Evolutionary conservation across 35 echinoderm and acorn worm species (phyloP).

Genomic region (Heliocidaris erythrogramma): DNA sequence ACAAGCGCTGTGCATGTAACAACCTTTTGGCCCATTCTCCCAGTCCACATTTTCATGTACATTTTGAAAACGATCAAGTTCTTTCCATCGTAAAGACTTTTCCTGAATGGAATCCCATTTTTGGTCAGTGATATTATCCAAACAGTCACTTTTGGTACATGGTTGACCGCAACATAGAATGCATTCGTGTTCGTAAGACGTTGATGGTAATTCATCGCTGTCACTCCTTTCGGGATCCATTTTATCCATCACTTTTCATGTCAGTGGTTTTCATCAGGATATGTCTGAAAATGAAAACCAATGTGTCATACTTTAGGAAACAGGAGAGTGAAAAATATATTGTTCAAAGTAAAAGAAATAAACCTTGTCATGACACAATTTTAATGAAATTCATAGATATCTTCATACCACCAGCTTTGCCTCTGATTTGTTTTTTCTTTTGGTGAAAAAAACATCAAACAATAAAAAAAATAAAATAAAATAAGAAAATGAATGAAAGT

Average conservation of each 20-base stretch:
- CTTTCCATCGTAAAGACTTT: slow-evolving; percentile 47
- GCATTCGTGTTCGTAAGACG: slow-evolving; percentile 30
- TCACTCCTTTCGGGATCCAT: slow-evolving; percentile 20
- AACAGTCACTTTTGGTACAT: slow-evolving; percentile 23
- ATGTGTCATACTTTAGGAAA: slow-evolving; percentile 1
- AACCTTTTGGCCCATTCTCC: slow-evolving; percentile 22
- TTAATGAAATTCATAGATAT: slow-evolving; percentile 29
- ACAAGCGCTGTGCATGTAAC: neutral
- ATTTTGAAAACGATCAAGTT: slow-evolving; percentile 43
- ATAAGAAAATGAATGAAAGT: neutral
- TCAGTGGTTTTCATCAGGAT: slow-evolving; percentile 25
- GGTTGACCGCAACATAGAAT: slow-evolving; percentile 26
- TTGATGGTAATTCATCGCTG: slow-evolving; percentile 15
- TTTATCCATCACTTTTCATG: slow-evolving; percentile 10
- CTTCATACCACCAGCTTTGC: too few relatives aligned
- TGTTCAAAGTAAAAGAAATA: slow-evolving; percentile 19
- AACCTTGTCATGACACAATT: slow-evolving; percentile 7
- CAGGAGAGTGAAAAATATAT: neutral
- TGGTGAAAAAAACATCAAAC: slow-evolving; percentile 31
- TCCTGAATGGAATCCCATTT: slow-evolving; percentile 28
- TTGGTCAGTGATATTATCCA: slow-evolving; percentile 22
- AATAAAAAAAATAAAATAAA: slow-evolving; percentile 27
- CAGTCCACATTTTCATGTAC: slow-evolving; percentile 14
- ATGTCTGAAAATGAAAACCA: neutral
- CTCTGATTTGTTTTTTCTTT: slow-evolving; percentile 2